These are phyloP conservation scores for Colaptes auratus DNA, from an alignment of 2,113 vertebrate species.

Conservation along the genomic window DNA sequence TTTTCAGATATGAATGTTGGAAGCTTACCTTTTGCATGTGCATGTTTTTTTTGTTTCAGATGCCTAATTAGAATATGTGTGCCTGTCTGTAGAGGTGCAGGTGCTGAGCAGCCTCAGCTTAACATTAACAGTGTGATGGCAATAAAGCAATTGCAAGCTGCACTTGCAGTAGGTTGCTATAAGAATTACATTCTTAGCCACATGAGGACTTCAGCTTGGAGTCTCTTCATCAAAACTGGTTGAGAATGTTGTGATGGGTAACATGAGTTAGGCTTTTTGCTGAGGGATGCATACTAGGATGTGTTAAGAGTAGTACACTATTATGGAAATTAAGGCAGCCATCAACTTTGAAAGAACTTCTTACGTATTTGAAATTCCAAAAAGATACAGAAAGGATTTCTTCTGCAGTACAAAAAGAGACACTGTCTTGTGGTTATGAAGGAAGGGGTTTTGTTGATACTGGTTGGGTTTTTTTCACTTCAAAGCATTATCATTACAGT, in stretches of 20 bases:
- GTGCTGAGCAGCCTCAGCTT: neutral
- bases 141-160: neutral
- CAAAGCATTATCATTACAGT: neutral
- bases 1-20: neutral
- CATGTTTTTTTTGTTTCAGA: neutral
- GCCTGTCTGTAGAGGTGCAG: neutral
- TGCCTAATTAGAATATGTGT: neutral
- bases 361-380: neutral
- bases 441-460: neutral
- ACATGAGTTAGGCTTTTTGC: neutral
- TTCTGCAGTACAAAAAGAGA: neutral
- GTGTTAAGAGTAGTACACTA: neutral
- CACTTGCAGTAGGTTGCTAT: accelerated
- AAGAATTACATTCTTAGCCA: neutral
- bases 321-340: neutral
- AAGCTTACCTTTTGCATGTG: neutral
- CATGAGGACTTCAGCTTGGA: neutral
- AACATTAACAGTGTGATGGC: too few relatives aligned
- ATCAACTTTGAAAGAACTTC: neutral
- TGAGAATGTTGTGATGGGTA: neutral
- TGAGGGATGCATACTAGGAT: neutral
- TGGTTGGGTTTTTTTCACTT: neutral
- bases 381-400: neutral
- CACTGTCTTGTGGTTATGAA: neutral
- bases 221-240: neutral